phyloP scores from a whole-genome alignment of 2,113 vertebrate genomes.

The Platichthys flesus region DNA sequence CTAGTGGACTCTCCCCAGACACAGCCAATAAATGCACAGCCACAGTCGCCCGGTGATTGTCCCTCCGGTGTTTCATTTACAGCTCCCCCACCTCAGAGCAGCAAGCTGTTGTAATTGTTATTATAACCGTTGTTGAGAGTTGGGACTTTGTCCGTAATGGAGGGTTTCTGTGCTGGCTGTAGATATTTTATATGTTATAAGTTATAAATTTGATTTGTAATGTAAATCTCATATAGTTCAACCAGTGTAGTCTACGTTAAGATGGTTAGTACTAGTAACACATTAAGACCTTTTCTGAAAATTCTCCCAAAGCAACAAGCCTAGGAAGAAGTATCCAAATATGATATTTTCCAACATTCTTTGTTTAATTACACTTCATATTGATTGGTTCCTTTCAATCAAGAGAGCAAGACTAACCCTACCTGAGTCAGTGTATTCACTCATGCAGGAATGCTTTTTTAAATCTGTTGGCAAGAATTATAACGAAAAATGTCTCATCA shows the following conservation, averaged over 20 bases:
- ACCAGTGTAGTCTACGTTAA: neutral
- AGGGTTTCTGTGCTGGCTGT: too few relatives aligned
- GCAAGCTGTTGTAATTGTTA: conserved; percentile 13
- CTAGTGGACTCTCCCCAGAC: conserved; percentile 93
- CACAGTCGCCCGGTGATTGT: conserved; percentile 93
- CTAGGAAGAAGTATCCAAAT: neutral
- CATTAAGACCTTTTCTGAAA: neutral
- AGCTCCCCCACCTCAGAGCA: neutral
- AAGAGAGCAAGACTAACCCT: too few relatives aligned
- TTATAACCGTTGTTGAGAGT: neutral
- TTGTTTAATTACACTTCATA: neutral
- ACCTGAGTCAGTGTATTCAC: too few relatives aligned
- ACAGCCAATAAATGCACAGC: conserved; percentile 96
- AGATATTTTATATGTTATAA: too few relatives aligned
- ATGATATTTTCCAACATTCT: neutral
- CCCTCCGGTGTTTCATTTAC: conserved; percentile 36
- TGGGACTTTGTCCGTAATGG: neutral
- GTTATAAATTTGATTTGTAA: neutral
- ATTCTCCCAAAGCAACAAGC: neutral
- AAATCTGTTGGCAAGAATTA: neutral
- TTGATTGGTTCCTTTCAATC: too few relatives aligned
- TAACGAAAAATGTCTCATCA: too few relatives aligned
- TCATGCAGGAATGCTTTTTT: neutral
- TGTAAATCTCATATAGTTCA: neutral
- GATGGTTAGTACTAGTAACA: neutral